These are phyloP conservation scores for Leptobrachium ailaonicum DNA, from an alignment of 2,113 vertebrate species.

Conservation along the genomic window DNA sequence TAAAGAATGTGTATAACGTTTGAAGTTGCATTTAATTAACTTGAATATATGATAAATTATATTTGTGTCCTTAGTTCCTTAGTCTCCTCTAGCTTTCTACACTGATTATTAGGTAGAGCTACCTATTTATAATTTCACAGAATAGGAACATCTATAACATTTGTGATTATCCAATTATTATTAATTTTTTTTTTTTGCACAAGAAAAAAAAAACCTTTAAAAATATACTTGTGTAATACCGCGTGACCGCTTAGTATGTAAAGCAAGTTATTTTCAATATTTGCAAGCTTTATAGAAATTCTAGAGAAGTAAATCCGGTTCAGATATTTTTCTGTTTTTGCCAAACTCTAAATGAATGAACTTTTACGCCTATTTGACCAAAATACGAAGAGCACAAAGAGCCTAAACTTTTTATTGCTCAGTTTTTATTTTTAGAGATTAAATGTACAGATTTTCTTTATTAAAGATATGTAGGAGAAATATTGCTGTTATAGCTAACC, in stretches of 20 bases:
- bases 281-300: conserved; percentile 56
- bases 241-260: conserved; percentile 24
- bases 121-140: conserved; percentile 5
- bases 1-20: conserved; percentile 16
- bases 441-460: conserved; percentile 61
- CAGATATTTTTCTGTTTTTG: conserved; percentile 62
- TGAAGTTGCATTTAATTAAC: conserved; percentile 20
- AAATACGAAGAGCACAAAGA: conserved; percentile 68
- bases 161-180: not conserved
- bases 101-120: conserved; percentile 24
- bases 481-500: not conserved
- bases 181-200: not conserved
- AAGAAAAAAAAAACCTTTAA: not conserved
- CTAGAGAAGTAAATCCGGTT: conserved; percentile 41
- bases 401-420: conserved; percentile 60
- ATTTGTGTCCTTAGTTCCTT: conserved; percentile 13
- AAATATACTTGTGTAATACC: conserved; percentile 6
- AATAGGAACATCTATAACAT: not conserved
- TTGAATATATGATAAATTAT: conserved; percentile 26
- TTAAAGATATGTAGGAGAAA: conserved; percentile 29
- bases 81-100: not conserved
- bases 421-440: conserved; percentile 60
- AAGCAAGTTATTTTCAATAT: conserved; percentile 54
- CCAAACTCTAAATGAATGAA: conserved; percentile 66
- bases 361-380: conserved; percentile 65